phyloP scores from a whole-genome alignment of 2,113 vertebrate species.

The Hemiprocne comata region DNA sequence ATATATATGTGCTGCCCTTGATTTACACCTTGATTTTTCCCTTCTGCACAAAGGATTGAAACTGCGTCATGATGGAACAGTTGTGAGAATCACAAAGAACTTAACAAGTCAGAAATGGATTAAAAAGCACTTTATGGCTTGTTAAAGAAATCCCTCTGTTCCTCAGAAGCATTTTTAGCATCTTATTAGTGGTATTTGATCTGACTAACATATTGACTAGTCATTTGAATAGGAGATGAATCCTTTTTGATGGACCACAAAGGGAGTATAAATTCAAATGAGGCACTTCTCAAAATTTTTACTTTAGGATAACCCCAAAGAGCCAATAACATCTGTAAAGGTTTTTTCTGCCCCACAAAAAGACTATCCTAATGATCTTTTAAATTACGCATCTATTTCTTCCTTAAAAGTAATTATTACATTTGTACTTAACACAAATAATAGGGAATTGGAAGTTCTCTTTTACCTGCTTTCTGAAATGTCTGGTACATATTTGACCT shows the following conservation, averaged over 20 bases:
- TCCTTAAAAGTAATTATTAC: neutral
- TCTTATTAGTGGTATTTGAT: constrained; percentile 78
- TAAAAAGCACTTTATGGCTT: constrained; percentile 78
- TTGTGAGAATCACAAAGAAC: constrained; percentile 68
- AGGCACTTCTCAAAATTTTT: constrained; percentile 66
- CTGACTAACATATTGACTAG: constrained; percentile 76
- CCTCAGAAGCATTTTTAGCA: constrained; percentile 76
- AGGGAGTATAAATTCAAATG: constrained; percentile 76
- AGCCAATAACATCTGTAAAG: constrained; percentile 45
- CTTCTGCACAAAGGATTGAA: constrained; percentile 62
- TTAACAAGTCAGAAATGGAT: constrained; percentile 79
- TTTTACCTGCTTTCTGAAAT: neutral
- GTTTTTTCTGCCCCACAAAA: constrained; percentile 29
- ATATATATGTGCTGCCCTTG: constrained; percentile 9
- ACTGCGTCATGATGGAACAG: constrained; percentile 55
- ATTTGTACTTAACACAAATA: neutral
- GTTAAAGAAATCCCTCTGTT: constrained; percentile 74
- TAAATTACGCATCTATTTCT: neutral
- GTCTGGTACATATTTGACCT: neutral
- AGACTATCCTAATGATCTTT: constrained; percentile 22
- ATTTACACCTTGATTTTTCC: constrained; percentile 61
- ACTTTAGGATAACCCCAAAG: constrained; percentile 35
- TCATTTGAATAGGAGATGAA: constrained; percentile 74
- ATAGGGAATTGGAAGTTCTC: neutral
- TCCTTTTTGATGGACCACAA: constrained; percentile 72